Conservation (phyloP, 2,797 vertebrate genomes). For the Sebastes ruberrimus region DNA sequence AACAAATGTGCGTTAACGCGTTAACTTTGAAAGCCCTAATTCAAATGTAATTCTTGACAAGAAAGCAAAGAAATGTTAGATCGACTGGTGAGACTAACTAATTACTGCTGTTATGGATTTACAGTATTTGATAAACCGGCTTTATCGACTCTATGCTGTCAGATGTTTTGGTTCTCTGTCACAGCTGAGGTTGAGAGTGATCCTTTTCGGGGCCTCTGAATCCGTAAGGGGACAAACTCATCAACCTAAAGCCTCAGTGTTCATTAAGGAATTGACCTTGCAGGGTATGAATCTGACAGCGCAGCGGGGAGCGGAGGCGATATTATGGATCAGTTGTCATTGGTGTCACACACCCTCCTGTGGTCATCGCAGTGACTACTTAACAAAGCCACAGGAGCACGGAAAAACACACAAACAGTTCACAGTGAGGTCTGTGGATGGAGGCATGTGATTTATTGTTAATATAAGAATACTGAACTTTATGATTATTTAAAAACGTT, state of each 20-base stretch:
- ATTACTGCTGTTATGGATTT: neutral
- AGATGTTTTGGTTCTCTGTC: neutral
- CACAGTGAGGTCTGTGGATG: neutral
- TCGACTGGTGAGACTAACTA: neutral
- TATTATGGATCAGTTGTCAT: slow-evolving; percentile 30
- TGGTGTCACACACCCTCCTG: slow-evolving; percentile 13
- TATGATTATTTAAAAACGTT: neutral
- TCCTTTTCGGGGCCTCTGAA: neutral
- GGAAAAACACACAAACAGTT: neutral
- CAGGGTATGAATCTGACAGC: neutral
- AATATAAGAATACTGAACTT: neutral
- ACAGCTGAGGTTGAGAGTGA: neutral
- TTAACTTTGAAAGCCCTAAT: too few relatives aligned
- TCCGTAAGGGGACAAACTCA: neutral
- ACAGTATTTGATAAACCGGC: neutral
- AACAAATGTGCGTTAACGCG: too few relatives aligned
- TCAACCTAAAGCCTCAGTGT: neutral
- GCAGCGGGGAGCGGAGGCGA: neutral
- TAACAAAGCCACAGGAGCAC: neutral
- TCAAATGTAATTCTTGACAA: neutral
- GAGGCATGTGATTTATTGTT: neutral
- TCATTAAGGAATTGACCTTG: slow-evolving; percentile 13
- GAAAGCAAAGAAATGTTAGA: neutral
- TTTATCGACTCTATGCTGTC: neutral
- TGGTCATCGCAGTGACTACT: slow-evolving; percentile 13